Percentiles rank a stretch among this genome's conserved stretches.
Evolutionary conservation across 2,113 vertebrate species (phyloP).

Genomic region (Petroica traversi): DNA sequence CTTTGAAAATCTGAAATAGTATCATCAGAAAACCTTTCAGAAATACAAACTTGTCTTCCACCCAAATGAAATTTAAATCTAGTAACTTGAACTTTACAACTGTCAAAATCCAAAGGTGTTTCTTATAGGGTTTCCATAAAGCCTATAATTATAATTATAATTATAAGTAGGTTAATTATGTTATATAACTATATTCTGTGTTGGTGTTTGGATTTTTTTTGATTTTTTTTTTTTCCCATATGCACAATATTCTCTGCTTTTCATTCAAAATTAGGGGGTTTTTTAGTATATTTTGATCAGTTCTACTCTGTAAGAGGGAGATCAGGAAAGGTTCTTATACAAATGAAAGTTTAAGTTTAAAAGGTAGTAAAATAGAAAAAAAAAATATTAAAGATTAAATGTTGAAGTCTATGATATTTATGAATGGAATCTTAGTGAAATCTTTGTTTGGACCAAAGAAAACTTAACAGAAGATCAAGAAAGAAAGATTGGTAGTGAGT

Average conservation of each 20-base stretch:
- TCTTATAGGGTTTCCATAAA: not conserved
- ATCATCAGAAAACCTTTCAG: not conserved
- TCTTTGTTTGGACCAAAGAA: not conserved
- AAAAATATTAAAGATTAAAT: not conserved
- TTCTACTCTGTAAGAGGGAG: not conserved
- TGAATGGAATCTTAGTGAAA: not conserved
- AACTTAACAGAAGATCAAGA: not conserved
- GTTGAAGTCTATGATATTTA: not conserved
- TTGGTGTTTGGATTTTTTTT: too few relatives aligned
- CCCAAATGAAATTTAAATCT: not conserved
- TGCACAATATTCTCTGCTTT: not conserved
- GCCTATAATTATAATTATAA: not conserved
- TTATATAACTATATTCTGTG: not conserved
- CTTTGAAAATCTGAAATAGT: not conserved
- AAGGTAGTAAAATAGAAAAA: not conserved
- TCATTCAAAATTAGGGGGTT: not conserved
- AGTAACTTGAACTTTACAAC: not conserved
- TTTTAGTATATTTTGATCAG: not conserved
- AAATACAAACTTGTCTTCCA: not conserved
- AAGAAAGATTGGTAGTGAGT: not conserved
- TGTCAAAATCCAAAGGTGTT: not conserved
- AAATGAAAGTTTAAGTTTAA: not conserved
- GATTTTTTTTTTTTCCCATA: not conserved
- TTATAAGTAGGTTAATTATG: not conserved
- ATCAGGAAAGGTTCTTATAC: not conserved